Conservation (phyloP, 2,888 invertebrate genomes). For the Helicoverpa assulta region DNA sequence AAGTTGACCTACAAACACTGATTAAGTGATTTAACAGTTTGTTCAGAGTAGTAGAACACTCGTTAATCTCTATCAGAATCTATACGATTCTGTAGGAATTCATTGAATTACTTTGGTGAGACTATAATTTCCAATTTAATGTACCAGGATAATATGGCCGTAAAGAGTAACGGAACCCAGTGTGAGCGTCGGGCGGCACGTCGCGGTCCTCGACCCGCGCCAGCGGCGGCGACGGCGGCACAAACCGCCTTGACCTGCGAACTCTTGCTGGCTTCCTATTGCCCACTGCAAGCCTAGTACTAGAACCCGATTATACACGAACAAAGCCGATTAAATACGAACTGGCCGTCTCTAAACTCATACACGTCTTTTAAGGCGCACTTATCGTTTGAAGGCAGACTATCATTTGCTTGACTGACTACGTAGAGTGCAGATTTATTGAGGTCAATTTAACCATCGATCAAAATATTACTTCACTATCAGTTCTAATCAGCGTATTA, state of each 20-base stretch:
- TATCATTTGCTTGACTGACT: conserved; percentile 31
- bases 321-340: conserved; percentile 58
- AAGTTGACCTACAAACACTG: conserved; percentile 60
- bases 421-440: conserved; percentile 24
- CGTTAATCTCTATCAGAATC: conserved; percentile 40
- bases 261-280: conserved; percentile 77
- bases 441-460: conserved; percentile 25
- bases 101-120: conserved; percentile 33
- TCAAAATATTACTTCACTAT: conserved; percentile 16
- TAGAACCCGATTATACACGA: conserved; percentile 62
- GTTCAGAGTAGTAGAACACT: conserved; percentile 38
- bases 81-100: conserved; percentile 16
- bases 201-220: conserved; percentile 82
- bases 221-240: conserved; percentile 63
- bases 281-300: conserved; percentile 77
- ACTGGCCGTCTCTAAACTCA: conserved; percentile 35
- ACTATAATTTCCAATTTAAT: conserved; percentile 36
- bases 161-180: conserved; percentile 82
- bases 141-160: conserved; percentile 70
- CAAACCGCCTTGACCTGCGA: conserved; percentile 84
- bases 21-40: conserved; percentile 58
- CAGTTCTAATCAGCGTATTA: conserved; percentile 14
- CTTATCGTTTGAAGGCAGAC: conserved; percentile 20
- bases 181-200: conserved; percentile 74
- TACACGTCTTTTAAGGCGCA: conserved; percentile 20